Conservation (phyloP, 2,888 invertebrate species). For the Polietes domitor region DNA sequence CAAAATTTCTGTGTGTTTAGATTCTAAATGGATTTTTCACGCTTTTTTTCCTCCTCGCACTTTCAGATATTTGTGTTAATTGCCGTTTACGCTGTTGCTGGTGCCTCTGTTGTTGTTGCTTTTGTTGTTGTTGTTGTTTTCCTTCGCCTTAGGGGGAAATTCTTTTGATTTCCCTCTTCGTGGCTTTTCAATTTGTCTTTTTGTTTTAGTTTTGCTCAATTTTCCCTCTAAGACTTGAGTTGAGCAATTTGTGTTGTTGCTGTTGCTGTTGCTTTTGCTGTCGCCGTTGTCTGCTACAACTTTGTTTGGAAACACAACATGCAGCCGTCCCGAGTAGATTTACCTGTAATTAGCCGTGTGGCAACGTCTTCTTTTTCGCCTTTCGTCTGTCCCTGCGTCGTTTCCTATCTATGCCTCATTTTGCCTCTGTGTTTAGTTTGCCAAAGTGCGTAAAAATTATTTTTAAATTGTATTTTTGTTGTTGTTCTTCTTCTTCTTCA, state of each 20-base stretch:
- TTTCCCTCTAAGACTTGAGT: slow-evolving; percentile 34
- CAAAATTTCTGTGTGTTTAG: slow-evolving; percentile 27
- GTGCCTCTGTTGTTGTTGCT: slow-evolving; percentile 44
- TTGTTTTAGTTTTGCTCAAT: neutral
- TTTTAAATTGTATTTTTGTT: slow-evolving; percentile 39
- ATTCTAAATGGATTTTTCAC: slow-evolving; percentile 67
- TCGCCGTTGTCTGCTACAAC: neutral
- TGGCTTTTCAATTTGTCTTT: slow-evolving; percentile 25
- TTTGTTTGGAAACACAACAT: slow-evolving; percentile 4
- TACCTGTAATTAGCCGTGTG: slow-evolving; percentile 77
- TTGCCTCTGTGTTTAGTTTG: neutral
- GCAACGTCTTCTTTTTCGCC: slow-evolving; percentile 64
- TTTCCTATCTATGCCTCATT: too few species aligned
- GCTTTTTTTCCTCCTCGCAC: slow-evolving; percentile 68
- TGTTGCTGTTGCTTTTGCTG: neutral
- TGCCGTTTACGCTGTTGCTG: slow-evolving; percentile 68
- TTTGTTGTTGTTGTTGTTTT: slow-evolving; percentile 19
- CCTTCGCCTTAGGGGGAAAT: slow-evolving; percentile 32
- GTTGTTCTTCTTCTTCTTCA: slow-evolving; percentile 17
- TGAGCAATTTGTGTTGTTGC: slow-evolving; percentile 39
- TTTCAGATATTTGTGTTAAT: slow-evolving; percentile 75
- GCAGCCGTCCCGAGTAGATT: slow-evolving; percentile 66
- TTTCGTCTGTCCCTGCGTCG: neutral
- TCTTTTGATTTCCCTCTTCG: slow-evolving; percentile 56
- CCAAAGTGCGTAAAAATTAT: slow-evolving; percentile 43